Conservation (phyloP, 2,797 vertebrate species). For the Cottoperca gobio region DNA sequence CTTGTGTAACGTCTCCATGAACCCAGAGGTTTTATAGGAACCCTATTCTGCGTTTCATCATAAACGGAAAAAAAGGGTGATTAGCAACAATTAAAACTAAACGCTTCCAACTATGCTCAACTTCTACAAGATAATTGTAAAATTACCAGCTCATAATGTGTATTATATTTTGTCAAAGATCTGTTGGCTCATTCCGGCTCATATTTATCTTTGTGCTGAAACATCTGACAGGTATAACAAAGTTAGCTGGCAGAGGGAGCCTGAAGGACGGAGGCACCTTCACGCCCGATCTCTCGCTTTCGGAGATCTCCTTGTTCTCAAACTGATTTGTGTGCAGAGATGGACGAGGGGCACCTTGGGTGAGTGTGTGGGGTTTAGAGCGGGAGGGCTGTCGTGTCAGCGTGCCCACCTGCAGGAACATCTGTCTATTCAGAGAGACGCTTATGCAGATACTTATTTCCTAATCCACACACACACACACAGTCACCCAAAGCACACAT, state of each 20-base stretch:
- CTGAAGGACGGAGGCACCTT: constrained; percentile 73
- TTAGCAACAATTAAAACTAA: background rate
- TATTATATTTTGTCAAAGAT: constrained; percentile 20
- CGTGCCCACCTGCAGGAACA: constrained; percentile 83
- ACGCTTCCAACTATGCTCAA: background rate
- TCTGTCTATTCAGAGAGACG: constrained; percentile 74
- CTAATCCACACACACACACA: constrained; percentile 36
- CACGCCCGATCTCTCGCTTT: constrained; percentile 51
- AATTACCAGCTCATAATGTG: background rate
- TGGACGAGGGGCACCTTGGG: constrained; percentile 79
- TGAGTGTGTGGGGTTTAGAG: constrained; percentile 51
- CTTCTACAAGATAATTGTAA: background rate
- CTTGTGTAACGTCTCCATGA: constrained; percentile 47
- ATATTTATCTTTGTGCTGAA: constrained; percentile 39
- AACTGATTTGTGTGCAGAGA: constrained; percentile 75
- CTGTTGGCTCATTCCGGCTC: constrained; percentile 20
- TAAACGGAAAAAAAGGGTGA: background rate
- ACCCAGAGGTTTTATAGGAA: too few species aligned
- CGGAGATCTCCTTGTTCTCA: constrained; percentile 61
- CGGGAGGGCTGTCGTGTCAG: constrained; percentile 79
- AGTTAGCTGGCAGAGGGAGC: constrained; percentile 57
- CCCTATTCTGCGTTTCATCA: background rate
- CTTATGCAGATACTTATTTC: constrained; percentile 35
- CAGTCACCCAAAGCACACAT: too few species aligned
- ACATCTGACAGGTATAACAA: constrained; percentile 49